phyloP scores from a whole-genome alignment of 2,113 vertebrate species.

The Balaenoptera acutorostrata region DNA sequence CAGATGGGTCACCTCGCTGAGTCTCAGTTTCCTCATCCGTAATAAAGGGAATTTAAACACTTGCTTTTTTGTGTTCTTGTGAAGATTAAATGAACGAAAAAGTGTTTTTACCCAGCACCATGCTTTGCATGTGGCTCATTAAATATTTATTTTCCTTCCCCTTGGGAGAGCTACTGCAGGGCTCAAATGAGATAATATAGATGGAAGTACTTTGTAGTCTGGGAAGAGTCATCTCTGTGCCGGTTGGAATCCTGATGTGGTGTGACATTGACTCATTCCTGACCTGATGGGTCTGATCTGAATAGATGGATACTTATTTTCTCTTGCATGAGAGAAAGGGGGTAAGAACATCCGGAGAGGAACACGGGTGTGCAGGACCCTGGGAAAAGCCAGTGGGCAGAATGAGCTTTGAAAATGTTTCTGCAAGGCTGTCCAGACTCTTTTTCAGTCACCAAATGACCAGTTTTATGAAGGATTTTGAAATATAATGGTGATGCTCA shows the following conservation, averaged over 20 bases:
- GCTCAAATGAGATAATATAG: not conserved
- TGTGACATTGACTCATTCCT: not conserved
- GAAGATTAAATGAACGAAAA: slow-evolving; percentile 17
- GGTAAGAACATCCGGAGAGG: not conserved
- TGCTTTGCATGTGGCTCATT: slow-evolving; percentile 31
- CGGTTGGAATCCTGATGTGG: not conserved
- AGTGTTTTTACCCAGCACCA: not conserved
- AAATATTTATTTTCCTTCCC: not conserved
- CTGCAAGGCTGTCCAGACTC: not conserved
- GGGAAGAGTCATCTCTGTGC: not conserved
- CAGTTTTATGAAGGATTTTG: not conserved
- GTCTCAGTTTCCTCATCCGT: slow-evolving; percentile 5
- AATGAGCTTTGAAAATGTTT: not conserved
- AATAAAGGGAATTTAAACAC: not conserved
- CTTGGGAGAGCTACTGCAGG: not conserved
- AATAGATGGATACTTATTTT: not conserved
- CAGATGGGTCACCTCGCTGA: not conserved
- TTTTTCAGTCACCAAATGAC: not conserved
- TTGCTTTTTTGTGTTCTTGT: not conserved
- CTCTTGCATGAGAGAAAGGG: not conserved
- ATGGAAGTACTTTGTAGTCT: not conserved
- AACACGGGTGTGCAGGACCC: not conserved
- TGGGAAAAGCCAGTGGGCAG: not conserved
- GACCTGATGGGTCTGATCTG: not conserved
- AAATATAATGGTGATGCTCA: not conserved